Conservation (phyloP, 2,888 invertebrate species). For the Melitaea athalia region DNA sequence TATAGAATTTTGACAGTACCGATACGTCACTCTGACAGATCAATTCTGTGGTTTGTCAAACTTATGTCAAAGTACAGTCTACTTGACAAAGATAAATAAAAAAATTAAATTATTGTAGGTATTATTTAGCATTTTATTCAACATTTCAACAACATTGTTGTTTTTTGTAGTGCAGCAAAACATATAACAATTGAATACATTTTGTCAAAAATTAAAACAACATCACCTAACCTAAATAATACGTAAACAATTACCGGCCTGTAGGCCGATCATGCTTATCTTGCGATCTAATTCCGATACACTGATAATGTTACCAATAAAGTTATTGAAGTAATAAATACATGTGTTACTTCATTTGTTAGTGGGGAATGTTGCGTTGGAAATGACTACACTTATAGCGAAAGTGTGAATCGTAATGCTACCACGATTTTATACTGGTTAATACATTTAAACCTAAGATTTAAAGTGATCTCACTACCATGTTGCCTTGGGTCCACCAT, state of each 20-base stretch:
- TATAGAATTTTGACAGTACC: too few species aligned
- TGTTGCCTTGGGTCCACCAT: conserved; percentile 70
- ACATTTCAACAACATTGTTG: too few species aligned
- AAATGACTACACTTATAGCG: conserved; percentile 20
- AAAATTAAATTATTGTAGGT: background rate
- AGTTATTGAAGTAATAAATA: conserved; percentile 26
- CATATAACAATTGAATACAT: background rate
- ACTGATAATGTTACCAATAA: conserved; percentile 36
- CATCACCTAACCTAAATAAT: background rate
- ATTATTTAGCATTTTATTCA: too few species aligned
- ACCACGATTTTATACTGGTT: background rate
- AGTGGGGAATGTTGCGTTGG: conserved; percentile 27
- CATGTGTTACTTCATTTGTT: conserved; percentile 18
- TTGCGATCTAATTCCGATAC: conserved; percentile 30
- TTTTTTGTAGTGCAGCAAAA: background rate
- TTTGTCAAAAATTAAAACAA: background rate
- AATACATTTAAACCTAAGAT: background rate
- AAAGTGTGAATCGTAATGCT: conserved; percentile 9
- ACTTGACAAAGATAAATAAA: background rate
- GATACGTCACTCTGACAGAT: too few species aligned
- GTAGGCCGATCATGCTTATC: conserved; percentile 27
- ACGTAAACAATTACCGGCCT: conserved; percentile 10
- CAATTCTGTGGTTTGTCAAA: too few species aligned
- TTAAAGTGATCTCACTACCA: conserved; percentile 37
- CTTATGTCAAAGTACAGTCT: background rate